These are phyloP conservation scores for Podarcis raffonei DNA, from an alignment of 2,113 vertebrate genomes.

Conservation along the genomic window DNA sequence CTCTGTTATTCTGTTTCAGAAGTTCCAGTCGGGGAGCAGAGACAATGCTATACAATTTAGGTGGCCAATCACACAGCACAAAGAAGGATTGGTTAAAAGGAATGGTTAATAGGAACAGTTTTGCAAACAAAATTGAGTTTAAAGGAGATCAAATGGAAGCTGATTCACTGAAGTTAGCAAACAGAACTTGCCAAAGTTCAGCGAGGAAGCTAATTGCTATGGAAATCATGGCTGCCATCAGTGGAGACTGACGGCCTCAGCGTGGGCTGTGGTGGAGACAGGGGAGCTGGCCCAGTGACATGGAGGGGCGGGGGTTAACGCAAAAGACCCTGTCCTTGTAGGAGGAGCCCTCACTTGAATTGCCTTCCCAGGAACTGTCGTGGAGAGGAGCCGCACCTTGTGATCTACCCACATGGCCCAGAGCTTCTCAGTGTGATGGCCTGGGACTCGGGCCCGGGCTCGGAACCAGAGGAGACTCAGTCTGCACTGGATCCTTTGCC, in stretches of 20 bases:
- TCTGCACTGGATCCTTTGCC: too few species aligned
- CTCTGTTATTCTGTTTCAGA: conserved; percentile 53
- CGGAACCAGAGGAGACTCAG: too few species aligned
- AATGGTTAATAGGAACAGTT: conserved; percentile 26
- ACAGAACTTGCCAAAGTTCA: conserved; percentile 6
- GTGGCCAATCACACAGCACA: conserved; percentile 33
- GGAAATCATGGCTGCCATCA: conserved; percentile 5
- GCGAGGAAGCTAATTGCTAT: not conserved
- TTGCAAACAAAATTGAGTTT: conserved; percentile 9
- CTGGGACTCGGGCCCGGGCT: too few species aligned
- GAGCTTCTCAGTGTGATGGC: not conserved
- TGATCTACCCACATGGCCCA: not conserved
- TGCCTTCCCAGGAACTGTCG: not conserved
- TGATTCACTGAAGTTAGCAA: conserved; percentile 13
- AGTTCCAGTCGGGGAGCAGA: conserved; percentile 41
- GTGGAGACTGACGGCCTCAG: not conserved
- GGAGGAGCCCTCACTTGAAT: not conserved
- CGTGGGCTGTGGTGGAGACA: not conserved
- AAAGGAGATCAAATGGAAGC: conserved; percentile 15
- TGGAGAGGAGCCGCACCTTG: not conserved
- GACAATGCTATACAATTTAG: conserved; percentile 28
- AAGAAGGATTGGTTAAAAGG: conserved; percentile 41
- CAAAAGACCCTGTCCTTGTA: not conserved
- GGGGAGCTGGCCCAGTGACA: too few species aligned
- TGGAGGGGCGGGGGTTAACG: not conserved